Evolutionary conservation across 2,113 vertebrate species (phyloP).

Genomic region (Heteronetta atricapilla): DNA sequence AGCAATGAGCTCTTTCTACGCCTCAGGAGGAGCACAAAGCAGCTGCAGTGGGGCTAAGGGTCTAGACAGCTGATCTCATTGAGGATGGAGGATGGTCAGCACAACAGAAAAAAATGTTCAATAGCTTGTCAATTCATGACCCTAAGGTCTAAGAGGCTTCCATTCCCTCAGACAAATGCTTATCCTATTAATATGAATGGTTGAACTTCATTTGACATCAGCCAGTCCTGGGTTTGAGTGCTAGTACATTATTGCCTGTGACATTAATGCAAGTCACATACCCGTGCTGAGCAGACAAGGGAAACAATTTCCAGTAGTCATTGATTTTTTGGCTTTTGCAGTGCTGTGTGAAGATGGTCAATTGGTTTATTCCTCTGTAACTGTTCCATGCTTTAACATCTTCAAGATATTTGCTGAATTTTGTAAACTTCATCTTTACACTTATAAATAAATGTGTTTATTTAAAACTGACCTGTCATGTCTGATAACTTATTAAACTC

Average conservation of each 20-base stretch:
- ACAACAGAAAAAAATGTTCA: slow-evolving; percentile 17
- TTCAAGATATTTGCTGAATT: neutral
- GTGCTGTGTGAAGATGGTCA: neutral
- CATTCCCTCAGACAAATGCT: slow-evolving; percentile 35
- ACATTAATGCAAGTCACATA: slow-evolving; percentile 40
- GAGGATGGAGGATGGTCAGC: slow-evolving; percentile 17
- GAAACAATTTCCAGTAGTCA: neutral
- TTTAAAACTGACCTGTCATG: neutral
- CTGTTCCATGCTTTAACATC: neutral
- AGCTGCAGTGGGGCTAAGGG: slow-evolving; percentile 1
- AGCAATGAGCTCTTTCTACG: slow-evolving; percentile 12
- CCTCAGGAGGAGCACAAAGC: slow-evolving; percentile 30
- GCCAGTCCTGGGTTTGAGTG: slow-evolving; percentile 11
- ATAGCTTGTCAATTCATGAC: slow-evolving; percentile 55
- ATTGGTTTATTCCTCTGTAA: neutral
- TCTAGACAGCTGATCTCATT: slow-evolving; percentile 48
- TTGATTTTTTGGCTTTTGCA: neutral
- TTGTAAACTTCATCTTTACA: neutral
- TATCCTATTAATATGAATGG: slow-evolving; percentile 62
- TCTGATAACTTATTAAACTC: neutral
- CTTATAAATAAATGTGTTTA: neutral
- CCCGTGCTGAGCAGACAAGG: neutral
- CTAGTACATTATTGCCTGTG: slow-evolving; percentile 17
- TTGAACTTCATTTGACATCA: slow-evolving; percentile 67
- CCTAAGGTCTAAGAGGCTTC: slow-evolving; percentile 44